Base-by-base conservation (phyloP, 2,888 invertebrate species). In the Nymphalis polychloros region DNA sequence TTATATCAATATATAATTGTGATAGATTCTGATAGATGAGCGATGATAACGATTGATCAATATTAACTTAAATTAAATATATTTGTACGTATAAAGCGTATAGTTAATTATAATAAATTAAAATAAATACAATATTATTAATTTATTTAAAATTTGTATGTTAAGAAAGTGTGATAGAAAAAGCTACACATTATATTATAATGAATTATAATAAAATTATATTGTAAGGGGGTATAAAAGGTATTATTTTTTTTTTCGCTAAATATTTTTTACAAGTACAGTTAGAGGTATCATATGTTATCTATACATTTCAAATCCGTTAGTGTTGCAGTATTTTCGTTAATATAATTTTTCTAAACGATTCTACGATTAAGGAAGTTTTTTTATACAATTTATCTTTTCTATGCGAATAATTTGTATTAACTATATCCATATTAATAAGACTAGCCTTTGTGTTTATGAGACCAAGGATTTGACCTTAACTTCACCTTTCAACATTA, bases 311-410 rank as follows among this genome's bases (percentile, higher is more conserved):
- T 91, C 91, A 92, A 92, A 92, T 92, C 91, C 91, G 72, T 91
- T 86, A 90, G 91, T 91, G 91, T 88, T 91, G 90, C 90, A 91
- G 90, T 89, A 84, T 81, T 75, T 78, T 67, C 65, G 68, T 82
- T 64, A 71, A 70, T 71, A 8, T 71, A 73, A 55, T 61, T 67
- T 59, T 49, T 41, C 64, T 63, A 59, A 49, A 46, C 57, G 53
- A 63, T 66, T 78, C 76, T 82, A 78, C 75, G 79, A 76, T 78
- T 79, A 76, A 75, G 50, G 74, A 77, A 78, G 47, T 55, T 66
- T 65, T n/a, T 49, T 20, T 64, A 64, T 70, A 89, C 88, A 89
- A 85, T 85, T 84, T 31, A 77, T 76, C 65, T 76, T 75, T 79
- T 82, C 79, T 80, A 78, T 63, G 52, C 20, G 49, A 55, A 8